A percentile compares a stretch with the other conserved stretches of the same genome.
phyloP scores from a whole-genome alignment of 1,140 invertebrate genomes.

The Lerema accius region DNA sequence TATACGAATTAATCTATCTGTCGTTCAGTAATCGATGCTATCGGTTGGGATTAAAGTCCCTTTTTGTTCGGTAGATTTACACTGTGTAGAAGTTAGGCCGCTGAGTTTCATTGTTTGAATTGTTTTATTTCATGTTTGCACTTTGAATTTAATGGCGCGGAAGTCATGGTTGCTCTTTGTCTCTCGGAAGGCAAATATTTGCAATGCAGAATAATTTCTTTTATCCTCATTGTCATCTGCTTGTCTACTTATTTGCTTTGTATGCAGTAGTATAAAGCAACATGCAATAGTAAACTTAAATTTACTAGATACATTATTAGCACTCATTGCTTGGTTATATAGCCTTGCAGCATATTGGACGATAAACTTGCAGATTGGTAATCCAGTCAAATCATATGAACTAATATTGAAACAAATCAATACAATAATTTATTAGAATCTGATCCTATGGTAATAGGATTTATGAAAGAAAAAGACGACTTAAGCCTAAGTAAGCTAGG shows the following conservation, averaged over 20 bases:
- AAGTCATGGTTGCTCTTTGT: constrained; percentile 35
- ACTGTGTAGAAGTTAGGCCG: constrained; percentile 18
- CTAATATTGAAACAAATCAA: no score
- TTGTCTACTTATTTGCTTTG: background rate
- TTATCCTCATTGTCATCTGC: constrained; percentile 1
- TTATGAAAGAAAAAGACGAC: no score
- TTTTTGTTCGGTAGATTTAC: constrained; percentile 26
- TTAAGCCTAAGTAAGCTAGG: no score
- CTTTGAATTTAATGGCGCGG: constrained; percentile 41
- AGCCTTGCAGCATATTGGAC: no score
- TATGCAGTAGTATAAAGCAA: background rate
- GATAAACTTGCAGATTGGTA: no score
- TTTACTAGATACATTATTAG: no score
- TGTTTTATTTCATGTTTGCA: constrained; percentile 39
- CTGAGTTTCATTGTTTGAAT: constrained; percentile 21
- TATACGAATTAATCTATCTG: constrained; percentile 36
- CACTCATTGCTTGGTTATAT: no score
- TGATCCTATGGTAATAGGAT: no score
- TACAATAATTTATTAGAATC: no score
- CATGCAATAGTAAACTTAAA: background rate
- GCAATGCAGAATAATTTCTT: constrained; percentile 1
- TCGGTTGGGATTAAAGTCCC: constrained; percentile 18
- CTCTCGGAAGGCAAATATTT: constrained; percentile 12
- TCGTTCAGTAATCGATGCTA: constrained; percentile 17
- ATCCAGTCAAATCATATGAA: no score